Evolutionary conservation across 2,797 vertebrate species (phyloP).

Genomic region (Pangasius larnaudii): DNA sequence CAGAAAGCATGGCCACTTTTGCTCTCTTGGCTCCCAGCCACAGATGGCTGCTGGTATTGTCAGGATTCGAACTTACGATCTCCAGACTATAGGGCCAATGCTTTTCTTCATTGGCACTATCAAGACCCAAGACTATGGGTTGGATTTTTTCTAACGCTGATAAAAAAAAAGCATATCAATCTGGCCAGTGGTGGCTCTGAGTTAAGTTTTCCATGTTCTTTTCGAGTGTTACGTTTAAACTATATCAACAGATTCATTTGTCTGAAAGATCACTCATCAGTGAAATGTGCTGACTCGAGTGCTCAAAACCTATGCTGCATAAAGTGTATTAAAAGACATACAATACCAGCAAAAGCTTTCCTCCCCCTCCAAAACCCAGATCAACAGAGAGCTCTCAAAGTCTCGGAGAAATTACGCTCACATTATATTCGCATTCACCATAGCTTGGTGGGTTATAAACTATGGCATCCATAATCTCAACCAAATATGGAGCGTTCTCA

Average conservation of each 20-base stretch:
- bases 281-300: neutral
- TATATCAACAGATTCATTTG: no score
- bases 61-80: neutral
- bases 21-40: neutral
- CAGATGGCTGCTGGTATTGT: neutral
- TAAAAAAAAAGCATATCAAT: neutral
- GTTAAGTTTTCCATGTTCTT: neutral
- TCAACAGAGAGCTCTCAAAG: constrained; percentile 14
- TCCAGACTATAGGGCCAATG: neutral
- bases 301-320: no score
- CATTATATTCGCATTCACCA: constrained; percentile 26
- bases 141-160: neutral
- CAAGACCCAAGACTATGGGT: neutral
- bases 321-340: neutral
- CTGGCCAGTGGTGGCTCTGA: neutral
- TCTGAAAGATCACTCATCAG: neutral
- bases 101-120: neutral
- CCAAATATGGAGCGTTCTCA: constrained; percentile 64
- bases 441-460: constrained; percentile 57
- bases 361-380: neutral
- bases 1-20: neutral
- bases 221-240: neutral
- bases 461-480: constrained; percentile 67
- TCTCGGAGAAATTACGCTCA: constrained; percentile 6
- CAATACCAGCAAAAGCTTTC: neutral